Evolutionary conservation across 1,140 invertebrate species (phyloP).

Genomic region (Drosophila sp.): DNA sequence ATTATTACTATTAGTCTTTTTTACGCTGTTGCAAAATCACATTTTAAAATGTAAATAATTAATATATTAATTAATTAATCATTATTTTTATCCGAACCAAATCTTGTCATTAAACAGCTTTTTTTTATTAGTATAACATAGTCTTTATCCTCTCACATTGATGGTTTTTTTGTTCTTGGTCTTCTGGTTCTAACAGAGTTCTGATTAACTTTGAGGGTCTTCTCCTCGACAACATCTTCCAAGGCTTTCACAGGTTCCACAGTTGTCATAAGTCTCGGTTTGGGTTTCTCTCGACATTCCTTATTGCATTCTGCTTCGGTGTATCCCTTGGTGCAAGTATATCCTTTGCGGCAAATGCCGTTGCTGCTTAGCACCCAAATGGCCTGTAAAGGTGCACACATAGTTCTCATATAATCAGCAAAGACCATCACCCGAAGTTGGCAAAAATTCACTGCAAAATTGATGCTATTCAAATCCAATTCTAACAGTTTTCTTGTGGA

Average conservation of each 20-base stretch:
- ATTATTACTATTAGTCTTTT: too few species aligned
- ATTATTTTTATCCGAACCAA: too few species aligned
- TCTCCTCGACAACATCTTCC: background rate
- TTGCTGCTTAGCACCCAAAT: conserved; percentile 28
- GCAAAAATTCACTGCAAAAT: conserved; percentile 6
- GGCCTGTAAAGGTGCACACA: conserved; percentile 24
- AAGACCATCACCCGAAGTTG: conserved; percentile 8
- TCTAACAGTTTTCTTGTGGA: too few species aligned
- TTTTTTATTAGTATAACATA: background rate
- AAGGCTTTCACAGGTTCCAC: background rate
- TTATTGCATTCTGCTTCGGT: conserved; percentile 1
- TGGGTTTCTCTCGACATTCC: background rate
- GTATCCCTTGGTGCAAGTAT: conserved; percentile 31
- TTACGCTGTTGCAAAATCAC: too few species aligned
- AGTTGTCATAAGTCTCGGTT: background rate
- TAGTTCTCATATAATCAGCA: background rate
- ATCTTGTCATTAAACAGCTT: too few species aligned
- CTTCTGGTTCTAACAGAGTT: background rate
- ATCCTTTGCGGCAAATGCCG: conserved; percentile 21
- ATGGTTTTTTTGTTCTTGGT: conserved; percentile 1
- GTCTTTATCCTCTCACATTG: background rate
- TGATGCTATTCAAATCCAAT: too few species aligned
- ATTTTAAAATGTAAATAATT: too few species aligned
- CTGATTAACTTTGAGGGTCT: background rate
- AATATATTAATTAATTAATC: too few species aligned